A percentile compares a stretch with the other conserved stretches of the same genome.
phyloP scores from a whole-genome alignment of 2,888 invertebrate species.

The Leucophenga montana region DNA sequence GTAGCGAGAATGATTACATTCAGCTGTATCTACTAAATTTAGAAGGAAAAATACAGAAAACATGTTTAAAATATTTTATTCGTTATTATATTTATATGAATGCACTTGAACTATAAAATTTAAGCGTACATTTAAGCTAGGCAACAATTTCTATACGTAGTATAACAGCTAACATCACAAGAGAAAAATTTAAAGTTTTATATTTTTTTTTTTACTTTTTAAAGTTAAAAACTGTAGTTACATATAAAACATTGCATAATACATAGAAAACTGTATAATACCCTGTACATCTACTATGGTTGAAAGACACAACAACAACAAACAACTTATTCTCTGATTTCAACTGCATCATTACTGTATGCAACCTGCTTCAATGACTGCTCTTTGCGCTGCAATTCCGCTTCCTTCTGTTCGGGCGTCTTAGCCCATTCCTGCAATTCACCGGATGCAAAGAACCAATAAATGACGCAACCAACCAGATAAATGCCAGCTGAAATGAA shows the following conservation, averaged over 20 bases:
- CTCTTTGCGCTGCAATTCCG: conserved; percentile 62
- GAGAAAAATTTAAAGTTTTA: not conserved
- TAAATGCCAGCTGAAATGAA: conserved; percentile 89
- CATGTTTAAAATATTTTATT: conserved; percentile 1
- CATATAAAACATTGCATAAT: no score
- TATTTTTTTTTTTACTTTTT: no score
- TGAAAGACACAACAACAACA: no score
- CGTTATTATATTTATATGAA: conserved; percentile 33
- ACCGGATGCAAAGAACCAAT: conserved; percentile 86
- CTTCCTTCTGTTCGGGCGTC: conserved; percentile 63
- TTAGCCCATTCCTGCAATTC: conserved; percentile 88
- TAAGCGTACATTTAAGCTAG: not conserved
- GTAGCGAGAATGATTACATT: no score
- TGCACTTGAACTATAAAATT: conserved; percentile 24
- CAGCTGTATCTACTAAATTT: no score
- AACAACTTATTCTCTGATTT: conserved; percentile 66
- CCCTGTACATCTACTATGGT: no score
- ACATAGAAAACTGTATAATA: no score
- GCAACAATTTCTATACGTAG: not conserved
- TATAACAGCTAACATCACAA: not conserved
- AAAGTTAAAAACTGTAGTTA: no score
- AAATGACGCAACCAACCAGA: conserved; percentile 87
- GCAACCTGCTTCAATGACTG: conserved; percentile 55
- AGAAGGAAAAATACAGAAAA: no score
- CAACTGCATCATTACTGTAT: conserved; percentile 70